Base-by-base conservation (phyloP, 2,113 vertebrate species). In the Anthoscopus minutus region DNA sequence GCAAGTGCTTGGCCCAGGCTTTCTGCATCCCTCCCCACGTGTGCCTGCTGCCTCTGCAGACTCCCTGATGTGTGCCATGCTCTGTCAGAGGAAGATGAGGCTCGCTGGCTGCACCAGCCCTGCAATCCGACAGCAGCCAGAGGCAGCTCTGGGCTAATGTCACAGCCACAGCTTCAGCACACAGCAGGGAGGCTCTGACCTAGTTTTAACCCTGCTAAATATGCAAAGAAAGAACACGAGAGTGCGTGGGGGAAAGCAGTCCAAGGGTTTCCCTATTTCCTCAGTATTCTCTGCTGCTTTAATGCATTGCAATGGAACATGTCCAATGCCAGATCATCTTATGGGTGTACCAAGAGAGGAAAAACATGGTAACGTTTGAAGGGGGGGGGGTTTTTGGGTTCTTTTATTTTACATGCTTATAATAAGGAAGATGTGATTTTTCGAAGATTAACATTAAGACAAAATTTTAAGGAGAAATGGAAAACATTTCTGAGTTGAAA, bases 151-250 rank as follows among this genome's bases (percentile, higher is more conserved):
- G 10, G 66, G 87, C 60, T 61, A 88, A 94, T 64, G 93, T 83
- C 93, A 94, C 77, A 94, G 66, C 78, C 38, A 3, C 70, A 67
- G 89, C 93, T 51, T 6, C 69, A 94, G 96, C 73, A 82, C 94
- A 57, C 5, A 72, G 72, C 22, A 15, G 69, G 84, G 61, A 18
- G 27, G 91, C 61, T 54, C 69, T 95, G 96, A 93, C 94, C 92
- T 94, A 95, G 87, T 95, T 96, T 56, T 97, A 97, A 96, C 91
- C 85, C 69, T 83, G 81, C 19, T 88, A 93, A 96, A 89, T 84
- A 97, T 89, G 64, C 70, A 86, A 66, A 69, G 72, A 51, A 42
- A 93, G 79, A 93, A 85, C 71, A 90, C 0, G 7, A 92, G 47
- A 70, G 10, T 0, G 1, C 23, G 78, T 1, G 7, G 47, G 72